Evolutionary conservation across 2,797 vertebrate species (phyloP).

Genomic region (Onychomys arenicola): DNA sequence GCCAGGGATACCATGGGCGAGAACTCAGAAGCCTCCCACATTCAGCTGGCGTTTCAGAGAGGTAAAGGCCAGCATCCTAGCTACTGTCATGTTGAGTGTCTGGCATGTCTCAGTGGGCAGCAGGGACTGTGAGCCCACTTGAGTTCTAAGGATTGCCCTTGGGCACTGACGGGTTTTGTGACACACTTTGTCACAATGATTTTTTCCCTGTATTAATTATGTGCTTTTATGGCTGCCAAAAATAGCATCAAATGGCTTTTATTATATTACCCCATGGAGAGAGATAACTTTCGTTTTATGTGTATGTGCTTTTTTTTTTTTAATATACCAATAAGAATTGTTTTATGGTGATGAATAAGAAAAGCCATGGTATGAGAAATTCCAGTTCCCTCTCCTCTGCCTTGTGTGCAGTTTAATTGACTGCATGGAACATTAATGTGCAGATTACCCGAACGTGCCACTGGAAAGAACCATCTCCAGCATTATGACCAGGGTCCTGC

Average conservation of each 20-base stretch:
- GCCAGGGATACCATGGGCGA: not conserved
- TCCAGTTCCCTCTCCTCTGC: slow-evolving; percentile 36
- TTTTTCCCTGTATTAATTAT: slow-evolving; percentile 75
- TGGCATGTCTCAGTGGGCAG: not conserved
- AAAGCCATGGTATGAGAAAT: slow-evolving; percentile 62
- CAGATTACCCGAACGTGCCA: not conserved
- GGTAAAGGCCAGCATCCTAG: not conserved
- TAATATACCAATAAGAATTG: slow-evolving; percentile 82
- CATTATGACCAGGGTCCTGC: not conserved
- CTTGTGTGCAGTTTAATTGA: slow-evolving; percentile 57
- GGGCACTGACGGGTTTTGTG: slow-evolving; percentile 7
- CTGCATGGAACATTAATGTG: slow-evolving; percentile 49
- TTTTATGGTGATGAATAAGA: slow-evolving; percentile 82
- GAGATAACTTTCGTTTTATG: slow-evolving; percentile 80
- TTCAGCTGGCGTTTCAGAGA: not conserved
- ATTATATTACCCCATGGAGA: slow-evolving; percentile 80
- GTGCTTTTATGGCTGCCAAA: slow-evolving; percentile 83
- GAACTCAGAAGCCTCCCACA: not conserved
- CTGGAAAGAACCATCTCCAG: not conserved
- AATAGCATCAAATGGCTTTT: slow-evolving; percentile 85
- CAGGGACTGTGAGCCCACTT: rapidly evolving
- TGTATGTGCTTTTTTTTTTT: slow-evolving; percentile 56
- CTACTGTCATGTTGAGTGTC: no score
- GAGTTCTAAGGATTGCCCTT: slow-evolving; percentile 58
- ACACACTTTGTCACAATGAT: slow-evolving; percentile 77